These are phyloP conservation scores for Pionites leucogaster DNA, from an alignment of 2,113 vertebrate species.

Conservation along the genomic window DNA sequence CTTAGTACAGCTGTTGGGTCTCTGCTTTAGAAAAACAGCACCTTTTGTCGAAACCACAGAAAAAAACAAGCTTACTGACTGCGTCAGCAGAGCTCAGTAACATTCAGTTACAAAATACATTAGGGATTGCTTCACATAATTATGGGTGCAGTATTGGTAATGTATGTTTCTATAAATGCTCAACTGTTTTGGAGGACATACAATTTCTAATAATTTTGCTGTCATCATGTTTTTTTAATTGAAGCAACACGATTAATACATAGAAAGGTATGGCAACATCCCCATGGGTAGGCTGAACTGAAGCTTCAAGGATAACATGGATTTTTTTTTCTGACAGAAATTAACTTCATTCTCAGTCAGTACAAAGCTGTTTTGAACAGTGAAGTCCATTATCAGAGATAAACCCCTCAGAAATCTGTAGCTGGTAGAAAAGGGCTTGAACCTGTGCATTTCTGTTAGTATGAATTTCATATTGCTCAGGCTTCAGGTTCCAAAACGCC, in stretches of 20 bases:
- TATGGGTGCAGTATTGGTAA: background rate
- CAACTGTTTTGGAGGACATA: background rate
- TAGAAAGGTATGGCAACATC: background rate
- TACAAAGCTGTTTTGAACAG: background rate
- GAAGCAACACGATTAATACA: background rate
- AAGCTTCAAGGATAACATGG: background rate
- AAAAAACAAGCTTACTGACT: background rate
- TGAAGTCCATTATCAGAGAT: background rate
- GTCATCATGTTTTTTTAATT: background rate
- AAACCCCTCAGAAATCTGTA: background rate
- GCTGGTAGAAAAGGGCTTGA: background rate
- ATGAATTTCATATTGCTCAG: background rate
- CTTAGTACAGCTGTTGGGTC: background rate
- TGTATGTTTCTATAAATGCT: background rate
- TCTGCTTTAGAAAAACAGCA: background rate
- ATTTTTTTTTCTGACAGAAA: background rate
- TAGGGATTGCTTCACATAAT: constrained; percentile 4
- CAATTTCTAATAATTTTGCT: constrained; percentile 13
- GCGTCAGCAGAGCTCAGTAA: background rate
- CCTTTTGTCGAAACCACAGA: background rate
- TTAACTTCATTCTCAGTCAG: background rate
- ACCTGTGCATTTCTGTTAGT: background rate
- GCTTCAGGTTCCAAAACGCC: background rate
- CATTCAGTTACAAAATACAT: constrained; percentile 38
- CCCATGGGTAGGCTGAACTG: background rate